Evolutionary conservation across 1,140 invertebrate species (phyloP).

Genomic region (Drosophila navojoa): DNA sequence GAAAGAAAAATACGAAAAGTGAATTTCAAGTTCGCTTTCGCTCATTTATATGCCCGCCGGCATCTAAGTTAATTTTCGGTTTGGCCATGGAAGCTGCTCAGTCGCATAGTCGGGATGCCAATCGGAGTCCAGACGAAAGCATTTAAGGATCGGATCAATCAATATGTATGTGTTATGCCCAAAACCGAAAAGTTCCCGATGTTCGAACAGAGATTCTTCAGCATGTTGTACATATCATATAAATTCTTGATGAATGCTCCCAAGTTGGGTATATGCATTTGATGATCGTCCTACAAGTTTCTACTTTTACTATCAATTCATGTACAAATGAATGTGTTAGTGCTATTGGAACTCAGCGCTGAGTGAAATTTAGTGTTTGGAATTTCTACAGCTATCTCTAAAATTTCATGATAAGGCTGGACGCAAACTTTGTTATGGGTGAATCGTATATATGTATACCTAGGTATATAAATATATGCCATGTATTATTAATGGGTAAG

Average conservation of each 20-base stretch:
- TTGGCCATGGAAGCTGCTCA: not conserved
- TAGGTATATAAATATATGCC: too few species aligned
- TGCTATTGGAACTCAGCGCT: too few species aligned
- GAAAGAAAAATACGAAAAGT: not conserved
- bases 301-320: too few species aligned
- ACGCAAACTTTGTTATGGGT: too few species aligned
- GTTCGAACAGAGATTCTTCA: conserved; percentile 11
- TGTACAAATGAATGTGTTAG: too few species aligned
- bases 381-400: too few species aligned
- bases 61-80: not conserved
- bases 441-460: too few species aligned
- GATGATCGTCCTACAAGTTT: too few species aligned
- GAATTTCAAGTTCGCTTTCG: conserved; percentile 5
- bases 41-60: conserved; percentile 26
- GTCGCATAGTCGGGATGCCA: conserved; percentile 20
- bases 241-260: not conserved
- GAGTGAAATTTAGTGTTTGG: too few species aligned
- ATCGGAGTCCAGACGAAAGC: not conserved
- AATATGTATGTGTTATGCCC: conserved; percentile 20
- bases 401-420: too few species aligned
- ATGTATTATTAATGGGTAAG: too few species aligned
- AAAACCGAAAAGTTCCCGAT: conserved; percentile 12
- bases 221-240: conserved; percentile 1
- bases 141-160: conserved; percentile 21
- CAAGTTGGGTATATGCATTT: too few species aligned